Base-by-base conservation (phyloP, 2,113 vertebrate species). In the Stomatorhinus ivindoensis region DNA sequence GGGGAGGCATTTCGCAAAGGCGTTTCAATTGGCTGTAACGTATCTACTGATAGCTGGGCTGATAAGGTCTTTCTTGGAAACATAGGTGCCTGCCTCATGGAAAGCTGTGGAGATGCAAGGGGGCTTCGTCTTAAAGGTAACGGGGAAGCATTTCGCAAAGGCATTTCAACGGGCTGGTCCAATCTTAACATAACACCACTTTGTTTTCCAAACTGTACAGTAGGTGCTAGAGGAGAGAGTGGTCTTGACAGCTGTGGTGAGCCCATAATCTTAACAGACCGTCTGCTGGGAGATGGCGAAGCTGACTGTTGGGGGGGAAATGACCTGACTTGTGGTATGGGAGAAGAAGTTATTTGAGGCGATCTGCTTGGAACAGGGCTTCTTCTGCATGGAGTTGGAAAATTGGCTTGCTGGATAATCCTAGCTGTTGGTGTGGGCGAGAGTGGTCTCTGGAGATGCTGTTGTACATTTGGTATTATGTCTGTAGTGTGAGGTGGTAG, bases 371-470 rank as follows among this genome's bases (percentile, higher is more conserved):
- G 51, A 61, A 96, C 89, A 0, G 96, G 95, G 85, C 94, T 95
- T n/a, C 91, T 92, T 61, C 94, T 93, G 47, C 73, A 87, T 31
- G 92, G 47, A 86, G 48, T 50, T 89, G 92, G 91, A 92, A 83
- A 90, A 73, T 92, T 87, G 88, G 90, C 95, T 91, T 95, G 95
- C 86, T 96, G 95, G 83, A 96, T 96, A 50, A 95, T 94, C 94
- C 92, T 95, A 31, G 95, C 94, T 46, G 94, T 93, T 90, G 95
- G 94, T 86, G 94, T 95, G 42, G 95, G 94, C 58, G 94, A 91
- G 4, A 89, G 89, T 1, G 95, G 91, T 55, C 94, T 89, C 86
- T 90, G 90, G 61, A 51, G 9, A 44, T 88, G 27, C n/a, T 86
- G 87, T 15, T 87, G 39, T 82, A 88, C 13, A 7, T 46, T 27